Percentiles rank a stretch among this genome's conserved stretches.
Evolutionary conservation across 2,888 invertebrate species (phyloP).

Genomic region (Platycnemis pennipes): DNA sequence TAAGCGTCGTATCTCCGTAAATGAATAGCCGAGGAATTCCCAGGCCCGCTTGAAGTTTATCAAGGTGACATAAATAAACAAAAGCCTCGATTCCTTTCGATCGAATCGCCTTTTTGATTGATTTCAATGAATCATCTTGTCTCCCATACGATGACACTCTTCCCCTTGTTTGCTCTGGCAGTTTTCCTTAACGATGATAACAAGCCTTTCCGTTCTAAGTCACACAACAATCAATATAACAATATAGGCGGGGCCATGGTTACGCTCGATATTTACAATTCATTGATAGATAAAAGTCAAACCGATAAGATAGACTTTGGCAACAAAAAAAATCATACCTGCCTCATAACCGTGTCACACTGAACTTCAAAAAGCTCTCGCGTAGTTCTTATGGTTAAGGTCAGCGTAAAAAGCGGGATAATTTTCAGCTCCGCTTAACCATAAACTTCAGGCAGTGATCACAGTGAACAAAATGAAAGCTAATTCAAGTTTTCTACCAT

Average conservation of each 20-base stretch:
- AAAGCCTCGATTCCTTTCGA: not conserved
- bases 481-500: too few species aligned
- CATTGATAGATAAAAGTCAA: not conserved
- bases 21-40: not conserved
- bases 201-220: not conserved
- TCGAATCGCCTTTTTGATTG: constrained; percentile 23
- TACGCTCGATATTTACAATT: not conserved
- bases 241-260: not conserved
- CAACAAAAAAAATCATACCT: not conserved
- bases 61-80: not conserved
- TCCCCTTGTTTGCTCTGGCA: not conserved
- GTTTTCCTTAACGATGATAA: not conserved
- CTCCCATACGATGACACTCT: not conserved
- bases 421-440: too few species aligned
- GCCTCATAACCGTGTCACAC: not conserved
- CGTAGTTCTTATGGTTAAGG: not conserved
- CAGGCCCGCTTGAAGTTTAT: not conserved
- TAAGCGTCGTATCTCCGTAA: not conserved
- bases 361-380: not conserved
- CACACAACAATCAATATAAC: not conserved
- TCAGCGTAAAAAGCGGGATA: too few species aligned
- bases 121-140: not conserved
- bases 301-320: not conserved
- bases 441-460: too few species aligned
- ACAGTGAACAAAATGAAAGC: too few species aligned